Percentiles rank a stretch among this genome's conserved stretches.
These are phyloP conservation scores for Geopemphigus sp. DNA, from an alignment of 1,140 invertebrate species.

Conservation along the genomic window DNA sequence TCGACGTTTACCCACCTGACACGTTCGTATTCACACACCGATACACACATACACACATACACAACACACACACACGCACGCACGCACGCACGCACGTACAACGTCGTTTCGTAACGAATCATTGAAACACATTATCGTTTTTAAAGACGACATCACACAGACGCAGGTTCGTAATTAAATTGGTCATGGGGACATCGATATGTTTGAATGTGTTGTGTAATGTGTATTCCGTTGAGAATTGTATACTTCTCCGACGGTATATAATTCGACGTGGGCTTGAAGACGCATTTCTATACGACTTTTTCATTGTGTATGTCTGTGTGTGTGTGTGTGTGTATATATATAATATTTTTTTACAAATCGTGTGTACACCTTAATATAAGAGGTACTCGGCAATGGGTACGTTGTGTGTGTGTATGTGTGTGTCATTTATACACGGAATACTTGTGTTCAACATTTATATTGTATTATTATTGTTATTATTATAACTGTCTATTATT, in stretches of 20 bases:
- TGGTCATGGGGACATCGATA: conserved; percentile 44
- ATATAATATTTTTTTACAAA: conserved; percentile 26
- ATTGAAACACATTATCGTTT: conserved; percentile 30
- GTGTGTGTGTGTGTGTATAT: not conserved
- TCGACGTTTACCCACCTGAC: not conserved
- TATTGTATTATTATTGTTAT: conserved; percentile 10
- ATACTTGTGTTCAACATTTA: conserved; percentile 12
- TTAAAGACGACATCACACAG: conserved; percentile 38
- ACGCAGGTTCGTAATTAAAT: conserved; percentile 49
- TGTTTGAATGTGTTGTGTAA: not conserved
- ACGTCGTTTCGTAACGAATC: conserved; percentile 21
- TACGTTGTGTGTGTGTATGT: not conserved
- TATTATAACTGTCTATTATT: conserved; percentile 6
- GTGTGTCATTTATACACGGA: conserved; percentile 28
- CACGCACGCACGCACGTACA: not conserved
- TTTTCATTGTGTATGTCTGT: no score
- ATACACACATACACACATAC: not conserved
- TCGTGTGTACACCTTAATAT: no score
- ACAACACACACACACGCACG: no score
- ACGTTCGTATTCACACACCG: not conserved
- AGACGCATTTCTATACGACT: not conserved
- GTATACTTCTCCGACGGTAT: conserved; percentile 9
- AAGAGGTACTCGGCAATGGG: not conserved
- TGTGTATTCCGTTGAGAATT: no score
- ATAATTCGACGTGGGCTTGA: conserved; percentile 47